phyloP scores from a whole-genome alignment of 2,113 vertebrate genomes.

The Ancistrus triradiatus region DNA sequence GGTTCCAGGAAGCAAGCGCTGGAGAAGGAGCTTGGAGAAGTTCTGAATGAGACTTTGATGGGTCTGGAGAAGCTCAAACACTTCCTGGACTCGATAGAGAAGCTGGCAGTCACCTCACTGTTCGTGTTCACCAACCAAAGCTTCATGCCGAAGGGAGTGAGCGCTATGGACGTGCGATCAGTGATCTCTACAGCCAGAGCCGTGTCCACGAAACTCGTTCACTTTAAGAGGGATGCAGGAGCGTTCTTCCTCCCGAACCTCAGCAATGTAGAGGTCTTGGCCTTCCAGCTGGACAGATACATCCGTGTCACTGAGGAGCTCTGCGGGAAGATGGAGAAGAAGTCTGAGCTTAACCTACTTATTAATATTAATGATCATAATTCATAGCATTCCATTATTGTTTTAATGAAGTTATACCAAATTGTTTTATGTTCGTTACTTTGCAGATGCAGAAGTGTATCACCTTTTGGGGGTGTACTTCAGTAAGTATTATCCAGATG shows the following conservation, averaged over 20 bases:
- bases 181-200: conserved; percentile 45
- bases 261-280: conserved; percentile 54
- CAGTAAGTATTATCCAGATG: conserved; percentile 23
- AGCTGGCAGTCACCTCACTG: conserved; percentile 61
- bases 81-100: conserved; percentile 67
- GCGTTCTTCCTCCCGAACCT: conserved; percentile 57
- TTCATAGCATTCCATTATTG: background rate
- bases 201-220: conserved; percentile 53
- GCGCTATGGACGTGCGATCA: conserved; percentile 29
- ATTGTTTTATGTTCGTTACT: background rate
- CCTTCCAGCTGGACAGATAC: conserved; percentile 59
- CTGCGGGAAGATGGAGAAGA: conserved; percentile 40
- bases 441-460: conserved; percentile 28
- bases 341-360: background rate
- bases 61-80: conserved; percentile 54
- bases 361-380: too few relatives aligned
- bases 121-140: conserved; percentile 53
- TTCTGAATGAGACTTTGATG: conserved; percentile 49
- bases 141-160: conserved; percentile 39
- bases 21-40: conserved; percentile 48
- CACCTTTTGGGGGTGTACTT: background rate
- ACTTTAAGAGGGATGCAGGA: conserved; percentile 56
- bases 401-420: background rate
- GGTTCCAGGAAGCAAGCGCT: conserved; percentile 43
- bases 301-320: conserved; percentile 50